Base-by-base conservation (phyloP, 2,113 vertebrate genomes). In the Hoplias malabaricus region DNA sequence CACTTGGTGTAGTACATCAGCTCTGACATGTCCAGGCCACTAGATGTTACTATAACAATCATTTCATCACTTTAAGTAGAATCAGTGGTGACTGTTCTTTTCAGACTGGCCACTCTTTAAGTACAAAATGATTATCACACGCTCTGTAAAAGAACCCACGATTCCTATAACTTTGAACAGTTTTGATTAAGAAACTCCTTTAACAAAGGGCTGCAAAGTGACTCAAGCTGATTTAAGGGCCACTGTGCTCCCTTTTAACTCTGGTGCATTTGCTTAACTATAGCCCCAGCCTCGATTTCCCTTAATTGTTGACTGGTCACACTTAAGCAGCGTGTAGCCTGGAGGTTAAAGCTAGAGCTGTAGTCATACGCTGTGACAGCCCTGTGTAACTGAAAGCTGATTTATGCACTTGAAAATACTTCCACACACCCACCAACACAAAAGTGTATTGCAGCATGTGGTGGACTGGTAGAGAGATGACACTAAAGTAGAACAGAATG, bases 281-380 rank as follows among this genome's bases (percentile, higher is more conserved):
- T 31, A 16, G 29, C 33, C 31, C 10, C 53, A 40, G 42, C 54
- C 54, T 25, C 59, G 43, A 34, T 75, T 69, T 66, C 62, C 29
- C 69, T 62, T 33, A 62, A 53, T 59, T 56, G 63, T 65, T 40
- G 12, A 54, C 56, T 59, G 59, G 59, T 74, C 10, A 53, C 54
- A 42, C 34, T 29, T 19, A 25, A 3, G 66, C 16, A 61, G 38
- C 34, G 12, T 23, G 23, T 38, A 19, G 57, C 66, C 77, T 48
- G 27, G n/a, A 59, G 43, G 48, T 56, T 69, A 29, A 50, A 31
- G 7, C 53, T 73, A 56, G 57, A 3, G 42, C 54, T 34, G 53
- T 34, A 48, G 57, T 19, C 34, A 65, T 67, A 42, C 13, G 34
- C 19, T 70, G 40, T 73, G 74, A 78, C 29, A 23, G 46, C 48